A percentile compares a stretch with the other conserved stretches of the same genome.
Conservation (phyloP, 1,140 invertebrate genomes). For the Colletes gigas region DNA sequence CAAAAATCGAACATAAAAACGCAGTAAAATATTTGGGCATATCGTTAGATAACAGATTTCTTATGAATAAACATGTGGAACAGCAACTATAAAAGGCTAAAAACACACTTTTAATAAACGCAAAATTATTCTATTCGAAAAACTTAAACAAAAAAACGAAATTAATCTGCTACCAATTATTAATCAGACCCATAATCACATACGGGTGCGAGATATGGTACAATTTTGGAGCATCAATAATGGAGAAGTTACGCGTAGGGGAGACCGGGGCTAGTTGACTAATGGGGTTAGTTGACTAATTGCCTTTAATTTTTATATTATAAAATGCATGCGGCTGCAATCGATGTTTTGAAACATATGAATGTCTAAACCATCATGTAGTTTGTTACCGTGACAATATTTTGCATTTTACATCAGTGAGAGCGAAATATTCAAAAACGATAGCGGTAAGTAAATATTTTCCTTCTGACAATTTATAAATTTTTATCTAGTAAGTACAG, state of each 20-base stretch:
- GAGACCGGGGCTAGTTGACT: too few species aligned
- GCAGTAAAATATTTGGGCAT: slow-evolving; percentile 58
- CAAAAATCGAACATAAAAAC: slow-evolving; percentile 32
- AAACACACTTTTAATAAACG: slow-evolving; percentile 6
- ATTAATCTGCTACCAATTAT: slow-evolving; percentile 35
- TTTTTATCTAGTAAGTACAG: too few species aligned
- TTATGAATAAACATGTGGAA: slow-evolving; percentile 47
- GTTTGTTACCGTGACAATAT: too few species aligned
- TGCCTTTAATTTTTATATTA: too few species aligned
- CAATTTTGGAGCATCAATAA: slow-evolving; percentile 21
- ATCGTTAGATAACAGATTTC: slow-evolving; percentile 48
- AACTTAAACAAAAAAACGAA: slow-evolving; percentile 14
- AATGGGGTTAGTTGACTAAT: too few species aligned
- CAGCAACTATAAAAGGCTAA: slow-evolving; percentile 34
- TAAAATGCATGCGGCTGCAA: too few species aligned
- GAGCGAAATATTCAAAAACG: too few species aligned
- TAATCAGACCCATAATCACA: slow-evolving; percentile 47
- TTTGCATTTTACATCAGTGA: too few species aligned
- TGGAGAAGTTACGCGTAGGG: slow-evolving; percentile 40
- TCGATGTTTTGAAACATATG: too few species aligned
- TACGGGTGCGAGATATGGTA: slow-evolving; percentile 50
- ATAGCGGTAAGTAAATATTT: too few species aligned
- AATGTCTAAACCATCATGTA: too few species aligned
- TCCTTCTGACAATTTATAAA: too few species aligned
- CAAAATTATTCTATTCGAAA: slow-evolving; percentile 36